Conservation (phyloP, 1,140 invertebrate genomes). For the Potamilus streckersoni region DNA sequence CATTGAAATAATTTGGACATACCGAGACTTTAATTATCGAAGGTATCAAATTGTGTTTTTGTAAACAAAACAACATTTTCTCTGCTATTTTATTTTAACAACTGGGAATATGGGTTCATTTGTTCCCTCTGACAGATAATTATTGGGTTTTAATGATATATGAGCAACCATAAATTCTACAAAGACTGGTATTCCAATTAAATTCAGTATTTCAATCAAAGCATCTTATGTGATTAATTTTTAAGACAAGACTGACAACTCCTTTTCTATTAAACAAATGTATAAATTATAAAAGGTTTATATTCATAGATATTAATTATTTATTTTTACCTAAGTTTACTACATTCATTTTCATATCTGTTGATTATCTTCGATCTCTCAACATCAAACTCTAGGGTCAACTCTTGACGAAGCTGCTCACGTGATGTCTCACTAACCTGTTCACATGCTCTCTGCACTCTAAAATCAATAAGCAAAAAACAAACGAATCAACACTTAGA, state of each 20-base stretch:
- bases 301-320: background rate
- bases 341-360: constrained; percentile 46
- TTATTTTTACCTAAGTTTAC: constrained; percentile 35
- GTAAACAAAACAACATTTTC: no score
- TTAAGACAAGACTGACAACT: background rate
- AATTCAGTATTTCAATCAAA: no score
- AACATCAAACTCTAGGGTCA: constrained; percentile 33
- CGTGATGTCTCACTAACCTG: constrained; percentile 41
- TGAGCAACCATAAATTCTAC: no score
- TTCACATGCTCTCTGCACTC: constrained; percentile 42
- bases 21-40: no score
- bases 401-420: constrained; percentile 32
- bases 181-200: no score
- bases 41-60: no score
- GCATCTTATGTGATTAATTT: background rate
- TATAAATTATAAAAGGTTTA: background rate
- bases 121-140: no score
- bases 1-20: no score
- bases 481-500: no score
- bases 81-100: no score
- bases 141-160: no score
- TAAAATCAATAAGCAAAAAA: constrained; percentile 12
- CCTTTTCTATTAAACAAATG: background rate
- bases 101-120: no score
- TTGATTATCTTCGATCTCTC: constrained; percentile 40